Conservation (phyloP, 2,113 vertebrate species). For the Eleginops maclovinus region DNA sequence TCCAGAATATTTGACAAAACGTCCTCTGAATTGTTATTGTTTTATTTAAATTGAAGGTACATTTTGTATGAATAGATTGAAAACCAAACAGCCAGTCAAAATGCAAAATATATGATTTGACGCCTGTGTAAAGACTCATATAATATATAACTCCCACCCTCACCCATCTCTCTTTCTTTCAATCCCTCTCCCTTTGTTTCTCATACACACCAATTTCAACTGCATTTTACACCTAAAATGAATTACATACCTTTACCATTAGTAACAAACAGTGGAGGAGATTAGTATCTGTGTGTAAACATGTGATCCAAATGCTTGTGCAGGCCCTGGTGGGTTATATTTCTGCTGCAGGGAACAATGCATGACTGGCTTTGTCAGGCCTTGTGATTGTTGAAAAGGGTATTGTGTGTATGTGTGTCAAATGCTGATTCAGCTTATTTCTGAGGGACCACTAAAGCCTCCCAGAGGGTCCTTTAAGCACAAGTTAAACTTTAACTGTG, state of each 20-base stretch:
- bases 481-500: slow-evolving; percentile 98
- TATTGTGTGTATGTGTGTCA: slow-evolving; percentile 80
- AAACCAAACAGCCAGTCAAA: neutral
- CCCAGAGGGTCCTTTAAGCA: slow-evolving; percentile 89
- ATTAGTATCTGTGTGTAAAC: slow-evolving; percentile 27
- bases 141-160: slow-evolving; percentile 33
- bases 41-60: neutral
- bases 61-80: neutral
- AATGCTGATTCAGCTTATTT: slow-evolving; percentile 84
- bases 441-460: slow-evolving; percentile 83
- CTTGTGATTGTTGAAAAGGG: slow-evolving; percentile 81
- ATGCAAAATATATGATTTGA: slow-evolving; percentile 5
- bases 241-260: neutral
- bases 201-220: slow-evolving; percentile 9
- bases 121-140: slow-evolving; percentile 22
- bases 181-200: neutral
- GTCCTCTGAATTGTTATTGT: neutral
- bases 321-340: slow-evolving; percentile 56
- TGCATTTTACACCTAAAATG: neutral
- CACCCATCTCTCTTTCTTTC: neutral
- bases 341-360: slow-evolving; percentile 69
- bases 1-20: neutral
- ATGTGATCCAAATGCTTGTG: slow-evolving; percentile 33
- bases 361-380: slow-evolving; percentile 73
- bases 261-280: slow-evolving; percentile 16